A percentile compares a stretch with the other conserved stretches of the same genome.
These are phyloP conservation scores for Drosophila ustulata DNA, from an alignment of 2,888 invertebrate genomes.

Conservation along the genomic window DNA sequence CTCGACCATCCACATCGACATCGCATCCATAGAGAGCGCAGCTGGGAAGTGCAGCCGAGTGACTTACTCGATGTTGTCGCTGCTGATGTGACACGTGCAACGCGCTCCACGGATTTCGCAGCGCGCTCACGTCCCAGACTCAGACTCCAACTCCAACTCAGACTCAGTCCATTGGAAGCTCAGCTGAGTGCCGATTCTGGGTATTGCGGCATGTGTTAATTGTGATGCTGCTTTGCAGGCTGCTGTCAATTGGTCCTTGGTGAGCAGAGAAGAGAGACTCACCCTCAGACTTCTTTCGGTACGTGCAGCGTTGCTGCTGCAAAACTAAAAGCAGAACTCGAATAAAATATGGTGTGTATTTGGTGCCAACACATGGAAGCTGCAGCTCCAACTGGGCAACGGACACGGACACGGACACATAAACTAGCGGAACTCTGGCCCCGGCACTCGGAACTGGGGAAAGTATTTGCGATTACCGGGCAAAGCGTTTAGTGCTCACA, in stretches of 20 bases:
- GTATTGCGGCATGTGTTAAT: slow-evolving; percentile 65
- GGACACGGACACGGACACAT: slow-evolving; percentile 38
- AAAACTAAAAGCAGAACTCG: slow-evolving; percentile 40
- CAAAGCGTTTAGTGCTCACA: slow-evolving; percentile 67
- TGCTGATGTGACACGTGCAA: slow-evolving; percentile 62
- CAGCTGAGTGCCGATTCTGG: slow-evolving; percentile 31
- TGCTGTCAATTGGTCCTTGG: slow-evolving; percentile 65
- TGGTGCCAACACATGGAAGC: slow-evolving; percentile 52
- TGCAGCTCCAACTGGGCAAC: slow-evolving; percentile 2
- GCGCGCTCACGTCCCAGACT: slow-evolving; percentile 56
- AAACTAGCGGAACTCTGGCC: slow-evolving; percentile 53
- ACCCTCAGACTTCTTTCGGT: neutral
- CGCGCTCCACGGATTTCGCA: slow-evolving; percentile 62
- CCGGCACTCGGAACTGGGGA: slow-evolving; percentile 41
- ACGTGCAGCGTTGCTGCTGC: slow-evolving; percentile 35
- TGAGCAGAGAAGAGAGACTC: slow-evolving; percentile 8
- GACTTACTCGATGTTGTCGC: slow-evolving; percentile 46
- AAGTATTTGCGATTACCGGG: slow-evolving; percentile 55
- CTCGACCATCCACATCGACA: slow-evolving; percentile 5
- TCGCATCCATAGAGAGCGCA: slow-evolving; percentile 13
- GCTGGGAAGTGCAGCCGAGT: slow-evolving; percentile 43
- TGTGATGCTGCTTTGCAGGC: slow-evolving; percentile 64
- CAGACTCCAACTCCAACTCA: slow-evolving; percentile 10
- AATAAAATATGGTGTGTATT: slow-evolving; percentile 64
- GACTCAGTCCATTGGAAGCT: slow-evolving; percentile 13